A percentile compares a stretch with the other conserved stretches of the same genome.
These are phyloP conservation scores for Agapornis roseicollis DNA, from an alignment of 2,113 vertebrate genomes.

Conservation along the genomic window DNA sequence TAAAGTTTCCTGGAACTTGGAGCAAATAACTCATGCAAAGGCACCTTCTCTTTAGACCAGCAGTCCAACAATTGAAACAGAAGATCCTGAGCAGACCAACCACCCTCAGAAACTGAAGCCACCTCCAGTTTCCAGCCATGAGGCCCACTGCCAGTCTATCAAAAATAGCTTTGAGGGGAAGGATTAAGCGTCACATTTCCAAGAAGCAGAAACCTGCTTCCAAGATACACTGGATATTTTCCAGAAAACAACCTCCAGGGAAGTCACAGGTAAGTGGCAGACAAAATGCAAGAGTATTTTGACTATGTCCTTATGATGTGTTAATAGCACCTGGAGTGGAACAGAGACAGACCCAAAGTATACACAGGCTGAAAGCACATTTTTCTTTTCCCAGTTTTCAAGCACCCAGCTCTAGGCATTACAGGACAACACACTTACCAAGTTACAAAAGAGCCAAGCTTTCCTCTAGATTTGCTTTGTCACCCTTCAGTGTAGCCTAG, in stretches of 20 bases:
- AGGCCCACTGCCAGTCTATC: neutral
- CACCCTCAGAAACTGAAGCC: neutral
- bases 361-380: neutral
- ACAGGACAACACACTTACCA: neutral
- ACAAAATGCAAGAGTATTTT: slow-evolving; percentile 14
- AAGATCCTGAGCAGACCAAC: neutral
- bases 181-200: neutral
- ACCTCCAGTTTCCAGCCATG: neutral
- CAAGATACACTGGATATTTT: slow-evolving; percentile 15
- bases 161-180: neutral
- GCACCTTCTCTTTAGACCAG: neutral
- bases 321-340: neutral
- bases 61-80: neutral
- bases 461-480: neutral
- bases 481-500: neutral
- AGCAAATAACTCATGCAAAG: neutral
- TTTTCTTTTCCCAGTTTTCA: neutral
- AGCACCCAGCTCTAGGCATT: neutral
- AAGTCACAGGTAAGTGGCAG: slow-evolving; percentile 18
- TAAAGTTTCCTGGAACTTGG: slow-evolving; percentile 5
- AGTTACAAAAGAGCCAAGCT: neutral
- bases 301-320: neutral
- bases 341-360: neutral
- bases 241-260: neutral
- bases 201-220: neutral